Percentiles rank a stretch among this genome's conserved stretches.
phyloP scores from a whole-genome alignment of 2,797 vertebrate genomes.

The Falco cherrug region DNA sequence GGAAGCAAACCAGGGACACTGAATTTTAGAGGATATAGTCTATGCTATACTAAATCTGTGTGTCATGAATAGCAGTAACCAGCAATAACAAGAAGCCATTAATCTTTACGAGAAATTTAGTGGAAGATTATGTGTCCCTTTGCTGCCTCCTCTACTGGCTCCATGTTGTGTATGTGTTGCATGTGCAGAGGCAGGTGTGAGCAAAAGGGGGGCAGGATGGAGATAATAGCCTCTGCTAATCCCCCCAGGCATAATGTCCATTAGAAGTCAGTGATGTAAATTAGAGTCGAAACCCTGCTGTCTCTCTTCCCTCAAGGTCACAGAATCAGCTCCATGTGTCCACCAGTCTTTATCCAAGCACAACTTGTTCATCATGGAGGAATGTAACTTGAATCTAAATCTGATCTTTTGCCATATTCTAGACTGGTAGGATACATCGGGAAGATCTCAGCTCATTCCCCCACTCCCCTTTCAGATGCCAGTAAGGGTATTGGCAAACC shows the following conservation, averaged over 20 bases:
- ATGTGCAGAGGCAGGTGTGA: constrained; percentile 39
- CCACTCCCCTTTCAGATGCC: not conserved
- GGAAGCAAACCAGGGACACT: not conserved
- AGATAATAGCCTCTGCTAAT: constrained; percentile 43
- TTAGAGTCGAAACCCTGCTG: constrained; percentile 15
- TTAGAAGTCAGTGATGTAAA: constrained; percentile 45
- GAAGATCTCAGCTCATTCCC: not conserved
- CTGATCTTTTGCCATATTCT: not conserved
- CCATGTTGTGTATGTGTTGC: not conserved
- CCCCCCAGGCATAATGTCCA: not conserved
- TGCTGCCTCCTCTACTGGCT: not conserved
- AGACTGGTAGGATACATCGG: not conserved
- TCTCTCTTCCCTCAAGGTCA: not conserved
- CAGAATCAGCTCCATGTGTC: not conserved
- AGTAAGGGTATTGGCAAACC: not conserved
- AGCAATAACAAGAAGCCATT: not conserved
- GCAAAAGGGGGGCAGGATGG: not conserved
- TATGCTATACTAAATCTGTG: not conserved
- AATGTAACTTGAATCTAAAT: not conserved
- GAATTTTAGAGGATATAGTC: not conserved
- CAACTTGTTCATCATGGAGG: not conserved
- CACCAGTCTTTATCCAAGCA: not conserved
- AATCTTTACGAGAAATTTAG: not conserved
- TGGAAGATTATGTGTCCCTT: not conserved
- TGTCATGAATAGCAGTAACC: not conserved